These are phyloP conservation scores for Rhadina sibilatrix DNA, from an alignment of 2,113 vertebrate species.

Conservation along the genomic window DNA sequence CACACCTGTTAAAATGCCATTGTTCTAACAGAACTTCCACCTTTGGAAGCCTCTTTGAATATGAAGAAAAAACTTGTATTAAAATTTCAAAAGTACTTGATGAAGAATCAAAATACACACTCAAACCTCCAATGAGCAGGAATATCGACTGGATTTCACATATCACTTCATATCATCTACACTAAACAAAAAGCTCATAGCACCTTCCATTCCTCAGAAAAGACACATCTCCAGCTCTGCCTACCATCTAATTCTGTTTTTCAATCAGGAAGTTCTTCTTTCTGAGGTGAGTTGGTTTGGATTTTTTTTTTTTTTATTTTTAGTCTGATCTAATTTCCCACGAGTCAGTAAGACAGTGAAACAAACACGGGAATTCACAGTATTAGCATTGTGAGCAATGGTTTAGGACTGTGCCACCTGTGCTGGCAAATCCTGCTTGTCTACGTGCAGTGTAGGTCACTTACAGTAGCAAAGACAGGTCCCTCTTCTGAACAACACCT, in stretches of 20 bases:
- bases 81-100: neutral
- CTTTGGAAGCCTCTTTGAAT: neutral
- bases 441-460: accelerated
- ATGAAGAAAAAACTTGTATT: neutral
- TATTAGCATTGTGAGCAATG: neutral
- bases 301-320: neutral
- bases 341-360: neutral
- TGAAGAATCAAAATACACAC: neutral
- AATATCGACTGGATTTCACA: neutral
- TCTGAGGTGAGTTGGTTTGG: neutral
- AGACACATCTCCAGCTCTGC: neutral
- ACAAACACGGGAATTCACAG: neutral
- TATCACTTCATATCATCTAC: neutral
- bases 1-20: neutral
- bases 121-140: neutral
- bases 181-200: neutral
- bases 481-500: neutral
- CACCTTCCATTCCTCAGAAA: neutral
- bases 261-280: neutral
- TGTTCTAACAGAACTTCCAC: neutral
- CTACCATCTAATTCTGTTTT: neutral
- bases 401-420: neutral
- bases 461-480: neutral
- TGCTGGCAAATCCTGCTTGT: neutral
- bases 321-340: neutral